Evolutionary conservation across 2,113 vertebrate genomes (phyloP).

Genomic region (Motacilla alba): DNA sequence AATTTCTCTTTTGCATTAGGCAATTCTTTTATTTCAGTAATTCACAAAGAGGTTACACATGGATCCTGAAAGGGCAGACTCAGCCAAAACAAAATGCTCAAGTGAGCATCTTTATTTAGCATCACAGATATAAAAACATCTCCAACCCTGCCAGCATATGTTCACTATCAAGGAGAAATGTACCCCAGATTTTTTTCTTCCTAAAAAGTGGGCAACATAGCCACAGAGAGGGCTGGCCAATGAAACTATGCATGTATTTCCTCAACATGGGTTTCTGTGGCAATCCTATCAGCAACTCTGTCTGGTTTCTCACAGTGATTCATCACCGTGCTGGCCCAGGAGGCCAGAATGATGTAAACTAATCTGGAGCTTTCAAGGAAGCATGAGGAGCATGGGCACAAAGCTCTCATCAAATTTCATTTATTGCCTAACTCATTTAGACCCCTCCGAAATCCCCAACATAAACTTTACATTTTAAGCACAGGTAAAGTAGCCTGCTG

Average conservation of each 20-base stretch:
- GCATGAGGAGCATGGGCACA: not conserved
- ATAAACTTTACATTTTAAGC: not conserved
- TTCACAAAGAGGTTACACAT: conserved; percentile 21
- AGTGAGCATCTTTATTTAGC: not conserved
- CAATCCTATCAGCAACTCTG: not conserved
- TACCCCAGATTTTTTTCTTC: not conserved
- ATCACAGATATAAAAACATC: not conserved
- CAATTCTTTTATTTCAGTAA: conserved; percentile 50
- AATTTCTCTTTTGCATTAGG: conserved; percentile 36
- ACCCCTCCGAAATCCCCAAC: not conserved
- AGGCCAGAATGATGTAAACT: not conserved
- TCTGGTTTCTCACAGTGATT: not conserved
- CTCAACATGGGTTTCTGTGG: not conserved
- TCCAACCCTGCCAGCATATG: not conserved
- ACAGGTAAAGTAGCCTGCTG: not conserved
- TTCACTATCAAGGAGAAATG: not conserved
- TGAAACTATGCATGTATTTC: not conserved
- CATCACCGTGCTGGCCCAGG: not conserved
- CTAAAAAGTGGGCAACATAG: not conserved
- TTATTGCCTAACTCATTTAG: not conserved
- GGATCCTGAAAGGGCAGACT: conserved; percentile 33
- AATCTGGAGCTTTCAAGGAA: conserved; percentile 6
- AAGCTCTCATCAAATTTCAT: not conserved
- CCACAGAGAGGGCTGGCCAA: not conserved
- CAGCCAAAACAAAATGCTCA: conserved; percentile 31